Percentiles rank a stretch among this genome's conserved stretches.
Evolutionary conservation across 2,797 vertebrate species (phyloP).

Genomic region (Triplophysa yarkandensis): DNA sequence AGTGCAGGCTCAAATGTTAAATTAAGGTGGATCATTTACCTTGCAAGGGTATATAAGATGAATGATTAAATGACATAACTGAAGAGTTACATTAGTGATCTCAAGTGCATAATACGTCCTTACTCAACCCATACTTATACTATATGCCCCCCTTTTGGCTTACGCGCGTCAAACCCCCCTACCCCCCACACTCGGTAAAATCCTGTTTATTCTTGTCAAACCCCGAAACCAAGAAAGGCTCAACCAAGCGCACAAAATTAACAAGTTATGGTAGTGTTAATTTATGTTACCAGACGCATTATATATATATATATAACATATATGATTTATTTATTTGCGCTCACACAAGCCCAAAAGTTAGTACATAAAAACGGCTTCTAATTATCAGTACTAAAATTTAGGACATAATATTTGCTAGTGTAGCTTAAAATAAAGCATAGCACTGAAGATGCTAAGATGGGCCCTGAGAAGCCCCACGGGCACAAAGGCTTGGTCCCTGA

Average conservation of each 20-base stretch:
- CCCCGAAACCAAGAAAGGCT: conserved; percentile 58
- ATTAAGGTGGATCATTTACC: conserved; percentile 38
- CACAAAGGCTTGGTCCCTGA: conserved; percentile 69
- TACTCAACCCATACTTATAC: not conserved
- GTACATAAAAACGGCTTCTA: not conserved
- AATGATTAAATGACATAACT: not conserved
- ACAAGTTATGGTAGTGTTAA: not conserved
- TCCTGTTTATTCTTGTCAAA: conserved; percentile 44
- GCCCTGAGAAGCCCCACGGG: conserved; percentile 52
- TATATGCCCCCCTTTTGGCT: not conserved
- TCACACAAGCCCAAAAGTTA: not conserved
- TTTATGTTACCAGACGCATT: not conserved
- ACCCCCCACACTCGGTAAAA: conserved; percentile 43
- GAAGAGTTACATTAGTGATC: not conserved
- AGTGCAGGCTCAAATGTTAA: not conserved
- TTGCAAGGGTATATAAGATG: not conserved
- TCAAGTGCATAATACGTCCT: conserved; percentile 42
- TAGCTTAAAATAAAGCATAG: conserved; percentile 67
- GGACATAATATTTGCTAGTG: conserved; percentile 33
- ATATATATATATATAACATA: not conserved
- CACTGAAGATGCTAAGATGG: conserved; percentile 67
- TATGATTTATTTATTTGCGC: no score
- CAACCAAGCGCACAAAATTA: not conserved
- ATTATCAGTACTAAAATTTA: conserved; percentile 6
- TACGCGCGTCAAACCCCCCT: conserved; percentile 53